Base-by-base conservation (phyloP, 92 coral and sea anemone genomes). In the Siderastrea radians region DNA sequence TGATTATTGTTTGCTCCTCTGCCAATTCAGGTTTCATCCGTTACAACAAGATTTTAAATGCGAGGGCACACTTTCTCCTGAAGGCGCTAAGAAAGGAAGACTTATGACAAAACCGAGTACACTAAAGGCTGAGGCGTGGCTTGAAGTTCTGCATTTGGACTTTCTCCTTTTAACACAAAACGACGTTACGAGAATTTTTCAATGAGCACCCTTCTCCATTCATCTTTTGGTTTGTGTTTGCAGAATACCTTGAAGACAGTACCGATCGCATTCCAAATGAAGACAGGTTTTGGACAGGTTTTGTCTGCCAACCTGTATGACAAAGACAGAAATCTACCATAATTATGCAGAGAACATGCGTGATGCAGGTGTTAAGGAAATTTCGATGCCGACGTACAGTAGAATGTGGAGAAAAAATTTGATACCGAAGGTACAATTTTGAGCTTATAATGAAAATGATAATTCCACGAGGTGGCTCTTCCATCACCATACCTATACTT, bases 221-320 rank as follows among this genome's bases (percentile, higher is more conserved):
- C 38, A 26, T 26, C 38, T 26, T 0, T 26, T 26, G 69, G 1
- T n/a, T 19, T 5, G n/a, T 4, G 48, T 2, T 69, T 69, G 19
- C 50, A 44, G 74, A 66, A 2, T 82, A 86, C 45, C 52, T 86
- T 17, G 85, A 86, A 68, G 13, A 45, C 57, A 12, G 74, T 3
- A 79, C 69, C 17, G 79, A 86, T 58, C 67, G 62, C 12, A 86
- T 86, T 65, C 90, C 85, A 12, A 60, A 86, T 49, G 90, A 86
- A 48, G 65, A 78, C 79, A 66, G 62, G 49, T 26, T 65, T 61
- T 86, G 38, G 38, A 26, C 38, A 26, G 38, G 38, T 26, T 26
- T 26, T 26, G 84, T 63, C 72, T 86, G 13, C 90, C 90, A 6
- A 19, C 90, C 3, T 78, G 85, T 75, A 62, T 75, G 72, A 64